Base-by-base conservation (phyloP, 2,797 vertebrate species). In the Vultur gryphus region DNA sequence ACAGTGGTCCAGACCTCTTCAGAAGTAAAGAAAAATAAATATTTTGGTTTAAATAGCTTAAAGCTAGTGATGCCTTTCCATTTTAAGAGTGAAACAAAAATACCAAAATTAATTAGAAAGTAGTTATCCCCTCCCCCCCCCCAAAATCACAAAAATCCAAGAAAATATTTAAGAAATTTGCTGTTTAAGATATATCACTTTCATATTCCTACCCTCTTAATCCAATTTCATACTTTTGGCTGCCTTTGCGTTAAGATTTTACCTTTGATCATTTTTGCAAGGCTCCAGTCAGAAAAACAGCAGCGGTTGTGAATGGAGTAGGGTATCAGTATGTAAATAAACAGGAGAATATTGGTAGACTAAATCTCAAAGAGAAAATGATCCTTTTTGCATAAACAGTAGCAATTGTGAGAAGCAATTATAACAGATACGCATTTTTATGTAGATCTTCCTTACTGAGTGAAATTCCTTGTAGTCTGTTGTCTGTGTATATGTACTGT, bases 161-260 rank as follows among this genome's bases (percentile, higher is more conserved):
- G 18, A 52, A 90, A 90, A n/a, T 90, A 69, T 55, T 69, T 76
- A 57, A 78, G 20, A 76, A 81, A 58, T 69, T 13, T 81, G 10
- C 31, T 55, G 14, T 41, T 88, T 41, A 59, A 72, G 13, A 18
- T 46, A 14, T 28, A 49, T 75, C 24, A 18, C 7, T 84, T 87
- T 76, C 54, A n/a, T 57, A 79, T 89, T 92, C 44, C 31, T 87
- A 41, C 17, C 17, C 4, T 76, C n/a, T 67, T 96, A 93, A 81
- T 95, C 65, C 44, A 73, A 1, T 90, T 77, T 77, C 48, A 48
- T 95, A 64, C 44, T 86, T 81, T 48, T 28, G n/a, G 37, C 33
- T 88, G n/a, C 49, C 33, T 81, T 84, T 58, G 28, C 29, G 3
- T 69, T 55, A 69, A 59, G 39, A 37, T 79, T 93, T 76, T 93